phyloP scores from a whole-genome alignment of 1,140 invertebrate species.

The Chrysomallon squamiferum region DNA sequence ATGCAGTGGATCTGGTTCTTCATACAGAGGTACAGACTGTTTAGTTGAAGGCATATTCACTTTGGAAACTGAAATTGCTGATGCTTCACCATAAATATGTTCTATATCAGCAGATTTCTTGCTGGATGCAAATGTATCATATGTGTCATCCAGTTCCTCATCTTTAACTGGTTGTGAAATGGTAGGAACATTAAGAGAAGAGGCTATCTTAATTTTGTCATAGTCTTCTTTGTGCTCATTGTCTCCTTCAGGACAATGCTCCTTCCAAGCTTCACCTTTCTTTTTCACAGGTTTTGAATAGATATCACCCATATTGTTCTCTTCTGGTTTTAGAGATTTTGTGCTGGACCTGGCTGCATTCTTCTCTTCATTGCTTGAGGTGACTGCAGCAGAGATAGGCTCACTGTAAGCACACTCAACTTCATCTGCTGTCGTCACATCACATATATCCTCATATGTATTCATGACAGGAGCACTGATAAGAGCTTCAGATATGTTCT shows the following conservation, averaged over 20 bases:
- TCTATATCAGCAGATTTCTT: background rate
- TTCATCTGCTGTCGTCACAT: background rate
- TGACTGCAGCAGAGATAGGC: background rate
- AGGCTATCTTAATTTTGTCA: conserved; percentile 14
- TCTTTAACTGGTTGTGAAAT: background rate
- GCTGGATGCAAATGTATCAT: background rate
- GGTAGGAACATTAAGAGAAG: background rate
- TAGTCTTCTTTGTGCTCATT: conserved; percentile 14
- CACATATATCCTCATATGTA: conserved; percentile 2
- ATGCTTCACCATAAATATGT: conserved; percentile 16
- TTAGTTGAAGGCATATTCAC: too few species aligned
- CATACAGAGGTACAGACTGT: background rate
- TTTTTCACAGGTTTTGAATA: conserved; percentile 8
- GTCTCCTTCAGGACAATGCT: conserved; percentile 8
- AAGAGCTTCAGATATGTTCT: background rate
- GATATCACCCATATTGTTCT: background rate
- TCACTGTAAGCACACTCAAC: background rate
- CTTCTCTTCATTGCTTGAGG: background rate
- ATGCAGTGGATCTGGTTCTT: background rate
- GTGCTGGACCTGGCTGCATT: background rate
- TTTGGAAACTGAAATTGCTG: background rate
- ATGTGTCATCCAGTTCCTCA: background rate
- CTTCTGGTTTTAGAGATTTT: background rate
- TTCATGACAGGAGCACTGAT: background rate
- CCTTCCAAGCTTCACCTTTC: conserved; percentile 12